Evolutionary conservation across 2,113 vertebrate genomes (phyloP).

Genomic region (Pyrgilauda ruficollis): DNA sequence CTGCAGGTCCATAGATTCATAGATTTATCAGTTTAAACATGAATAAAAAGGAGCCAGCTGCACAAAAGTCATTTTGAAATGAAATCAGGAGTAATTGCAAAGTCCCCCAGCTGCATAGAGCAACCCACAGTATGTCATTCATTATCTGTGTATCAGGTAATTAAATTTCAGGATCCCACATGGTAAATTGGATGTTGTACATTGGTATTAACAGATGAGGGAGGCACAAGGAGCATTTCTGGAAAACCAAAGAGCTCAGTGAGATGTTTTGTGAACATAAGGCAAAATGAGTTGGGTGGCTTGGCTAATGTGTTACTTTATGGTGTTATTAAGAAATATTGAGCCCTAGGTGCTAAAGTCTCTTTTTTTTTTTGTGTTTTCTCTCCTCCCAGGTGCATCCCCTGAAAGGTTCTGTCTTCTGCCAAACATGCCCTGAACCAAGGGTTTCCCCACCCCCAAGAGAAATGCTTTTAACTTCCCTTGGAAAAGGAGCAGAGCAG

Average conservation of each 20-base stretch:
- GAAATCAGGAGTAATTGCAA: neutral
- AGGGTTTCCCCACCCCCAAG: neutral
- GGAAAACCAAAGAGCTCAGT: neutral
- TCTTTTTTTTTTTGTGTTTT: neutral
- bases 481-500: neutral
- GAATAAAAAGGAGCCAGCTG: neutral
- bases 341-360: neutral
- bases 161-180: neutral
- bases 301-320: neutral
- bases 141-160: neutral
- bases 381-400: neutral
- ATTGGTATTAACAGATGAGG: neutral
- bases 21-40: neutral
- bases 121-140: neutral
- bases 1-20: neutral
- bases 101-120: neutral
- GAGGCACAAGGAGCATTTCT: neutral
- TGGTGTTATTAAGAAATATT: neutral
- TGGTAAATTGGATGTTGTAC: neutral
- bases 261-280: fast-evolving
- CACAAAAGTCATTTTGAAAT: neutral
- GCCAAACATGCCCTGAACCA: fast-evolving
- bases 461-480: neutral
- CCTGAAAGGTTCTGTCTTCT: neutral
- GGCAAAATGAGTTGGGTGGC: neutral